These are phyloP conservation scores for Callipepla californica DNA, from an alignment of 2,113 vertebrate genomes.

Conservation along the genomic window DNA sequence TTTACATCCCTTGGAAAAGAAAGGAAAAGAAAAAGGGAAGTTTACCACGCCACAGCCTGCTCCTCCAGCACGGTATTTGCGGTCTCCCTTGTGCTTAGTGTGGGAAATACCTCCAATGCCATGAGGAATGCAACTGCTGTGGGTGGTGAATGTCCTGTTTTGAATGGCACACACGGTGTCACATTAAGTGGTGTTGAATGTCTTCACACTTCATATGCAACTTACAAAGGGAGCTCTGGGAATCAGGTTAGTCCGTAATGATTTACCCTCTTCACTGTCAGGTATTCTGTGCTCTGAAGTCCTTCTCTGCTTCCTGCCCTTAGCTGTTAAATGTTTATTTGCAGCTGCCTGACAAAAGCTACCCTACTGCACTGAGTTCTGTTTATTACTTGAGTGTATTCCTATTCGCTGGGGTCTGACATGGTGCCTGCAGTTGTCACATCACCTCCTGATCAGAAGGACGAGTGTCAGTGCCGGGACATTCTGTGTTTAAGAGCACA, in stretches of 20 bases:
- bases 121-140: conserved; percentile 36
- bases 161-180: conserved; percentile 37
- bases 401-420: neutral
- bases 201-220: conserved; percentile 24
- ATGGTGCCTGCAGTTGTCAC: neutral
- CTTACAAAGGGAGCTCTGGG: neutral
- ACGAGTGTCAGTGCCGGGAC: neutral
- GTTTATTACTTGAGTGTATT: rapidly evolving
- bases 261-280: neutral
- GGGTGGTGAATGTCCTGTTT: conserved; percentile 55
- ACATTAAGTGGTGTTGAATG: conserved; percentile 32
- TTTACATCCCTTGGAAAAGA: conserved; percentile 32
- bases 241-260: neutral
- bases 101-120: conserved; percentile 49
- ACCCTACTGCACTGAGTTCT: neutral
- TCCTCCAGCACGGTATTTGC: neutral
- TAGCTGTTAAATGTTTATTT: neutral
- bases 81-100: conserved; percentile 18
- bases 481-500: neutral
- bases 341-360: conserved; percentile 13
- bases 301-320: neutral
- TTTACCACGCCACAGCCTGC: neutral
- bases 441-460: neutral
- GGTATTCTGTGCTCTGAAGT: neutral
- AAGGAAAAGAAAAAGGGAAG: conserved; percentile 23